Conservation (phyloP, 2,113 vertebrate genomes). For the Centropus bengalensis region DNA sequence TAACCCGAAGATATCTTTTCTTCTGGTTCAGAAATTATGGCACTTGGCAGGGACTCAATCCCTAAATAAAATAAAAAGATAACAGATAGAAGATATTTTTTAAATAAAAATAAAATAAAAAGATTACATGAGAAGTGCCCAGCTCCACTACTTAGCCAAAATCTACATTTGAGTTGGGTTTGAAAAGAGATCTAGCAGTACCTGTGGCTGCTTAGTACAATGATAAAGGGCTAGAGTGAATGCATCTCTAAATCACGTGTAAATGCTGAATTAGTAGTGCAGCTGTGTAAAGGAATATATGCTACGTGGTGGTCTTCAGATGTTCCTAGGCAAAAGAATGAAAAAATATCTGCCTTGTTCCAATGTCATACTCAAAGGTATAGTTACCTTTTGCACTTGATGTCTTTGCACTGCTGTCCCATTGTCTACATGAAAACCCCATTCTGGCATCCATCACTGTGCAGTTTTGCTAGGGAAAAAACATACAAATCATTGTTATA, state of each 20-base stretch:
- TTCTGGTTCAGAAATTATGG: constrained; percentile 49
- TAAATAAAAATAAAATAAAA: constrained; percentile 10
- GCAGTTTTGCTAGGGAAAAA: not conserved
- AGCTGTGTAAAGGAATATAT: not conserved
- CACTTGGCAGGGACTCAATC: constrained; percentile 20
- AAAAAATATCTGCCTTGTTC: not conserved
- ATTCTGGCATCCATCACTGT: not conserved
- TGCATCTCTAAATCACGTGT: not conserved
- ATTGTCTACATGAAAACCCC: not conserved
- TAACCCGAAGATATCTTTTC: constrained; percentile 57
- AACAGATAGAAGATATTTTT: too few species aligned
- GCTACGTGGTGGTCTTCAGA: not conserved
- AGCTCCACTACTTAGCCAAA: not conserved
- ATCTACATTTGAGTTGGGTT: not conserved
- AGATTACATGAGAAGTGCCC: not conserved
- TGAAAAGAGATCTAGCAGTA: not conserved
- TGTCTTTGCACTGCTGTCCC: not conserved
- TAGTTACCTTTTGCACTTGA: not conserved
- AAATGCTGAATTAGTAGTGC: not conserved
- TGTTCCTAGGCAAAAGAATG: not conserved
- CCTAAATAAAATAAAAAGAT: not conserved
- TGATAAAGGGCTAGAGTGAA: not conserved
- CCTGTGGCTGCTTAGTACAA: not conserved
- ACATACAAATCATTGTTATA: not conserved
- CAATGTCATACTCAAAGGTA: not conserved